These are phyloP conservation scores for Oligia latruncula DNA, from an alignment of 2,888 invertebrate species.

Conservation along the genomic window DNA sequence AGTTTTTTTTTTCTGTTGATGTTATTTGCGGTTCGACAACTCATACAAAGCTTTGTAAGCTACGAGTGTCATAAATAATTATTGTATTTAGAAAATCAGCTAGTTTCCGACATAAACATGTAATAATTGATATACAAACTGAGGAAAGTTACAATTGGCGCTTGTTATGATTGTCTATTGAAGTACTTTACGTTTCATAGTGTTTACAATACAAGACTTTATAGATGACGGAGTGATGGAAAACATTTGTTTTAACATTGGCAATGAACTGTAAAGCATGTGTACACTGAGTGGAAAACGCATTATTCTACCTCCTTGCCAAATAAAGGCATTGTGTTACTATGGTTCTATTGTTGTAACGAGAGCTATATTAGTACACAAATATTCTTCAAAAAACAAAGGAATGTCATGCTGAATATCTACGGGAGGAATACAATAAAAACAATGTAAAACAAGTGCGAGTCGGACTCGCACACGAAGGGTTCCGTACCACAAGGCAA, in stretches of 20 bases:
- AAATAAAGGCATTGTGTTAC: constrained; percentile 21
- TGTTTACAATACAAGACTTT: constrained; percentile 21
- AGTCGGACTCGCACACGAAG: no score
- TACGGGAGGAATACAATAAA: no score
- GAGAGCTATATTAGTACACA: neutral
- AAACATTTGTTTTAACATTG: constrained; percentile 27
- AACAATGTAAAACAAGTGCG: no score
- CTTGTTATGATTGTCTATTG: constrained; percentile 22
- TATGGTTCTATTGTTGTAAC: constrained; percentile 1
- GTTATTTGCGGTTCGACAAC: constrained; percentile 15
- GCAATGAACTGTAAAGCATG: constrained; percentile 11
- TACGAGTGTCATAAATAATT: neutral
- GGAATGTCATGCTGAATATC: neutral
- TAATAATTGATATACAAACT: constrained; percentile 22
- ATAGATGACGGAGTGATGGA: constrained; percentile 17
- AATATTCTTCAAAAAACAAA: constrained; percentile 3
- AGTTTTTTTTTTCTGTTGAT: neutral
- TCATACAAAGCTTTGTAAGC: constrained; percentile 10
- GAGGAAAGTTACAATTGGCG: constrained; percentile 30
- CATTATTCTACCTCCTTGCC: neutral
- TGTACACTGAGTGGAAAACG: neutral
- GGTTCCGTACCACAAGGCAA: no score
- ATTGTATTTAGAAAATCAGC: constrained; percentile 24
- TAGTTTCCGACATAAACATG: constrained; percentile 26
- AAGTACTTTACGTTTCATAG: constrained; percentile 16